Percentiles rank a stretch among this genome's conserved stretches.
Evolutionary conservation across 2,113 vertebrate genomes (phyloP).

Genomic region (Hiodon alosoides): DNA sequence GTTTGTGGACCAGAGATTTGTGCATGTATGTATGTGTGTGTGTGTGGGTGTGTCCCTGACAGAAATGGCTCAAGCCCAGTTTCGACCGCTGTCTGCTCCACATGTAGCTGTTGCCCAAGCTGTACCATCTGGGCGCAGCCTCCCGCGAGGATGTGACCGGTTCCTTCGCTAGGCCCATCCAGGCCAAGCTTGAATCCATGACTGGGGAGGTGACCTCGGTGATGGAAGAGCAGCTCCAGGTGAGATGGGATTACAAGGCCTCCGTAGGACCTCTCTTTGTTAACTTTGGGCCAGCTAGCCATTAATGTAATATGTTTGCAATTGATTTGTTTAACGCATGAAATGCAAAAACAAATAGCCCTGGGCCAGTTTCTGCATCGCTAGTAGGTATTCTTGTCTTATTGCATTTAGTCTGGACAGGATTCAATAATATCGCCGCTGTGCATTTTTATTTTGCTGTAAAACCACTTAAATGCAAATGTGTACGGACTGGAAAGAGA

Average conservation of each 20-base stretch:
- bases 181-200: slow-evolving; percentile 86
- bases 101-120: slow-evolving; percentile 79
- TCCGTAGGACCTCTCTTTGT: too few species aligned
- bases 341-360: too few species aligned
- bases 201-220: slow-evolving; percentile 83
- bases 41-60: not conserved
- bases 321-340: too few species aligned
- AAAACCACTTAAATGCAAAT: too few species aligned
- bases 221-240: slow-evolving; percentile 91
- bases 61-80: not conserved
- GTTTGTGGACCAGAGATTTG: not conserved
- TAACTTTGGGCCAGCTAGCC: not conserved
- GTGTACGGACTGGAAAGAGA: not conserved
- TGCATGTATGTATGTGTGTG: not conserved
- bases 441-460: too few species aligned
- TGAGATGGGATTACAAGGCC: slow-evolving; percentile 35
- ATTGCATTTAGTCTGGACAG: too few species aligned
- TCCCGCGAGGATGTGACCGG: slow-evolving; percentile 58
- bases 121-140: slow-evolving; percentile 78
- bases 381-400: too few species aligned
- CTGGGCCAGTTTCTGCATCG: too few species aligned
- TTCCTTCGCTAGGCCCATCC: slow-evolving; percentile 72
- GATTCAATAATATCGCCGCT: too few species aligned
- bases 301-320: not conserved
- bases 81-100: slow-evolving; percentile 4